A percentile compares a stretch with the other conserved stretches of the same genome.
Conservation (phyloP, 2,888 invertebrate species). For the Apotomis capreana region DNA sequence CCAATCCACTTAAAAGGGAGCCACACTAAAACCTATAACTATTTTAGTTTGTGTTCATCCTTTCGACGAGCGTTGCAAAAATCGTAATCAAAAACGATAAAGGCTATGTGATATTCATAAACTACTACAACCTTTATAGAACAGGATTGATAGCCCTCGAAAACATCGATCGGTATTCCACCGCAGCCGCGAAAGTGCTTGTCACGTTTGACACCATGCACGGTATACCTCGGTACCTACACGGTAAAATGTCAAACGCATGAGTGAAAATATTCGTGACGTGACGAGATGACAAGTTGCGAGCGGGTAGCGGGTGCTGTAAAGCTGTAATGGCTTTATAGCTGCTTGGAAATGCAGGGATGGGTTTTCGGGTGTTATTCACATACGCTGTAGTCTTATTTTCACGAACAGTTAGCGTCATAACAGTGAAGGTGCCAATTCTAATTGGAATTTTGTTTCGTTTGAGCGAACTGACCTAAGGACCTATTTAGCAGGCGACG, state of each 20-base stretch:
- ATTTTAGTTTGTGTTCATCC: too few species aligned
- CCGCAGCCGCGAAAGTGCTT: slow-evolving; percentile 48
- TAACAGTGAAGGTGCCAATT: too few species aligned
- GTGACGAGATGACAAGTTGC: slow-evolving; percentile 19
- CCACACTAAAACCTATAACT: too few species aligned
- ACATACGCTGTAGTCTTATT: neutral
- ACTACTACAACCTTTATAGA: neutral
- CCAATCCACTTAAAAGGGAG: too few species aligned
- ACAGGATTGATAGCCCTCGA: neutral
- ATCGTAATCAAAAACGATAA: neutral
- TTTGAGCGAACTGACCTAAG: too few species aligned
- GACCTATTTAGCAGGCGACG: too few species aligned
- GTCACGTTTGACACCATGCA: slow-evolving; percentile 63
- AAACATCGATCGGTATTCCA: slow-evolving; percentile 8
- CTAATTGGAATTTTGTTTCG: too few species aligned
- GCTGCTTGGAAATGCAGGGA: neutral
- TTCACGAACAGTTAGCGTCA: neutral
- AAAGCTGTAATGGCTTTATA: slow-evolving; percentile 6
- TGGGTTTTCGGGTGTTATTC: neutral
- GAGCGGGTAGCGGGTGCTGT: slow-evolving; percentile 9
- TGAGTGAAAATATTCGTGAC: slow-evolving; percentile 60
- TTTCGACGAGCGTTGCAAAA: neutral
- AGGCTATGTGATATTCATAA: neutral
- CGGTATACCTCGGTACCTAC: slow-evolving; percentile 58
- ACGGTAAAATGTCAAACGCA: slow-evolving; percentile 69